Evolutionary conservation across 2,888 invertebrate species (phyloP).

Genomic region (Buathra laborator): DNA sequence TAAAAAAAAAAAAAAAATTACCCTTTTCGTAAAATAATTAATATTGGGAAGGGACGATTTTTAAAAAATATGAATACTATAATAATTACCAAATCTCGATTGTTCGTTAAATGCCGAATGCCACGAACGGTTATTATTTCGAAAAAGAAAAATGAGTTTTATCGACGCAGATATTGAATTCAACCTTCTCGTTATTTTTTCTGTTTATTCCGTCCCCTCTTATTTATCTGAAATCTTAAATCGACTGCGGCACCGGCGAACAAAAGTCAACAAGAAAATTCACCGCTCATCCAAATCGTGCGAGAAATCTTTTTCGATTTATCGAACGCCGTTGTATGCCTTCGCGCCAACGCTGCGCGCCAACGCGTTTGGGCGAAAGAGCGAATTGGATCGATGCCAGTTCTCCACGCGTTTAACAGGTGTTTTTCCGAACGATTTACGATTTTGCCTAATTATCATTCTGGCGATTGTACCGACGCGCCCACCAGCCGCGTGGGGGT

Average conservation of each 20-base stretch:
- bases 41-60: no score
- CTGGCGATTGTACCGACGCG: constrained; percentile 5
- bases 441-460: constrained; percentile 63
- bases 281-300: background rate
- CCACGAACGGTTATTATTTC: background rate
- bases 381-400: constrained; percentile 57
- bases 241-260: background rate
- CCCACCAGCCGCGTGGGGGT: constrained; percentile 21
- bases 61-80: no score
- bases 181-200: no score
- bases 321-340: background rate
- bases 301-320: constrained; percentile 5
- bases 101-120: no score
- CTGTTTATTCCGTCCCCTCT: no score
- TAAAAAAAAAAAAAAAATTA: no score
- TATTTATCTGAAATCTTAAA: background rate
- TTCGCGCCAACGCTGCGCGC: constrained; percentile 36
- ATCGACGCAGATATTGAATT: background rate
- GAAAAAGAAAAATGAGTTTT: constrained; percentile 1
- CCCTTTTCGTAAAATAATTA: no score
- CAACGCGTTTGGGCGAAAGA: constrained; percentile 23
- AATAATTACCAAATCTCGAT: no score
- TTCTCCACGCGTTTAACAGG: constrained; percentile 62
- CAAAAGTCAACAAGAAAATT: background rate
- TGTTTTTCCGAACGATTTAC: constrained; percentile 61